Conservation (phyloP, 2,888 invertebrate species). For the Alviniconcha strummeri region DNA sequence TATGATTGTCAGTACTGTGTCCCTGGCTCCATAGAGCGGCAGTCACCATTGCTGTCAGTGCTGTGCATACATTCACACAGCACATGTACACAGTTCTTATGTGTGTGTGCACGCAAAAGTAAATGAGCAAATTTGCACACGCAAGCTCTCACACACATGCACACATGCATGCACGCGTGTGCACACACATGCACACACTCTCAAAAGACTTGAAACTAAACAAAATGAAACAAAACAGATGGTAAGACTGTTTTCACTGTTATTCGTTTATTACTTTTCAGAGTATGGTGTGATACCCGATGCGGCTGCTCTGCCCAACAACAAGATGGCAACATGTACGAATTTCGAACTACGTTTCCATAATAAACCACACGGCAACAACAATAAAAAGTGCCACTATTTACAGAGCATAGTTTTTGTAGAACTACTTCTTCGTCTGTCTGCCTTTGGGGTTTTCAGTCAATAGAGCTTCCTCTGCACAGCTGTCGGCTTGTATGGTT, state of each 20-base stretch:
- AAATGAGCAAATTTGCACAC: no score
- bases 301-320: slow-evolving; percentile 17
- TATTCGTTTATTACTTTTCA: slow-evolving; percentile 5
- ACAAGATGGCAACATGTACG: slow-evolving; percentile 32
- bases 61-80: no score
- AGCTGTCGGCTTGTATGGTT: no score
- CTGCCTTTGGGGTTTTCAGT: not conserved
- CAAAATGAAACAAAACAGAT: not conserved
- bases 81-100: no score
- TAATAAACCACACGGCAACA: no score
- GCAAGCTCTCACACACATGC: not conserved
- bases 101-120: no score
- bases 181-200: not conserved
- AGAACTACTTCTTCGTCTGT: slow-evolving; percentile 2
- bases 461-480: not conserved
- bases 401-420: no score
- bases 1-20: no score
- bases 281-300: slow-evolving; percentile 20
- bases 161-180: not conserved
- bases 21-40: no score
- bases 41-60: no score
- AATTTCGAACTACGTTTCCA: not conserved
- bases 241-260: no score
- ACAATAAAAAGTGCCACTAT: no score
- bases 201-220: not conserved